Evolutionary conservation across 2,888 invertebrate species (phyloP).

Genomic region (Tenthredo amoena): DNA sequence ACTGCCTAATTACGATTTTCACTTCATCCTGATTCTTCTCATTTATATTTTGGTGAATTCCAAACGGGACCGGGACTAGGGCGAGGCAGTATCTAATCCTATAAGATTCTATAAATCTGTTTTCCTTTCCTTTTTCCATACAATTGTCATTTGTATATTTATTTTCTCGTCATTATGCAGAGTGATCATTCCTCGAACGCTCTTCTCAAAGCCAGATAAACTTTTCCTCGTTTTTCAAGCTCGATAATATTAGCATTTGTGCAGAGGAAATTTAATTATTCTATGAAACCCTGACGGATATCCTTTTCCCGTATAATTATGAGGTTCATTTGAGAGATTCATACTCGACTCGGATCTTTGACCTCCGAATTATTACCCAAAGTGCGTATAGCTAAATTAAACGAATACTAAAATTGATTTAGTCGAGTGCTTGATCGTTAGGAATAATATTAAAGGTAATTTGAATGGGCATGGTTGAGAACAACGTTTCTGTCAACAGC

Average conservation of each 20-base stretch:
- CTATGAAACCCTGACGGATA: background rate
- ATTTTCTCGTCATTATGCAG: background rate
- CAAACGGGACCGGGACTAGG: background rate
- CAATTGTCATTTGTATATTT: background rate
- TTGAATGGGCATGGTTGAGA: constrained; percentile 68
- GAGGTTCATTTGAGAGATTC: background rate
- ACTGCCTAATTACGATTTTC: constrained; percentile 41
- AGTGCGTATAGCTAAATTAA: background rate
- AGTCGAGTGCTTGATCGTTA: constrained; percentile 21
- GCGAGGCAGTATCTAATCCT: background rate
- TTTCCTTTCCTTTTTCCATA: too few relatives aligned
- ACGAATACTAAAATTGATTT: constrained; percentile 16
- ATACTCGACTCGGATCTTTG: background rate
- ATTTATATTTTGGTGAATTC: background rate
- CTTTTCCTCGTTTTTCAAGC: background rate
- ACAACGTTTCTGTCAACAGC: constrained; percentile 69
- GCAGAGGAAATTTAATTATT: background rate
- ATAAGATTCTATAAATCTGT: background rate
- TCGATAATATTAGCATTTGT: background rate
- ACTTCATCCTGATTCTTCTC: background rate
- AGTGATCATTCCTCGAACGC: background rate
- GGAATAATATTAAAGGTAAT: constrained; percentile 26
- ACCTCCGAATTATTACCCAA: background rate
- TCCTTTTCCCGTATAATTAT: background rate
- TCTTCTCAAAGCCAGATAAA: background rate